These are phyloP conservation scores for Anoplolepis gracilipes DNA, from an alignment of 1,140 invertebrate species.

Conservation along the genomic window DNA sequence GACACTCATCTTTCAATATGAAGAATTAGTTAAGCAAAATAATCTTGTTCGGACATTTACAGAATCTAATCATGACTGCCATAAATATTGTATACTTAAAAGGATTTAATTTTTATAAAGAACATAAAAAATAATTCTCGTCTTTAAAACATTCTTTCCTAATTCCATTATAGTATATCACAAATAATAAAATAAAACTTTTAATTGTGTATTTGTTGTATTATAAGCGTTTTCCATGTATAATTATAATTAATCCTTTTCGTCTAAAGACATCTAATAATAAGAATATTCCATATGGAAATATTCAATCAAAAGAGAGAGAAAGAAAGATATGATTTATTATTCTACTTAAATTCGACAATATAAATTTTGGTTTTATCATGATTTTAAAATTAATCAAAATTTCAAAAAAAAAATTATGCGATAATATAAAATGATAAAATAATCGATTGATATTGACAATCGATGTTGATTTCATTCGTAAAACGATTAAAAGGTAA, in stretches of 20 bases:
- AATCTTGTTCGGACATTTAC: neutral
- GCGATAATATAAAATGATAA: neutral
- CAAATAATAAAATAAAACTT: constrained; percentile 12
- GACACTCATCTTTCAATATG: neutral
- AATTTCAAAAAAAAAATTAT: neutral
- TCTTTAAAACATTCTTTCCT: neutral
- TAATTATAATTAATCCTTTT: neutral
- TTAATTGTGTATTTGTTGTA: neutral
- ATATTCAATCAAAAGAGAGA: neutral
- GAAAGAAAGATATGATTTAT: no score
- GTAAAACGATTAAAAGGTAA: constrained; percentile 30
- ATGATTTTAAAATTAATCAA: neutral
- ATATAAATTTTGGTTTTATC: neutral
- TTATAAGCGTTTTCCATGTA: neutral
- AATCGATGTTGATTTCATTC: constrained; percentile 40
- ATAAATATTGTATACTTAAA: constrained; percentile 18
- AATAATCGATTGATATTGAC: constrained; percentile 1
- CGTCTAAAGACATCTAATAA: neutral
- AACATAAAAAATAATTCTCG: neutral
- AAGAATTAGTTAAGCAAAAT: neutral
- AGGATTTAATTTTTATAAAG: neutral
- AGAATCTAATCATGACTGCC: neutral
- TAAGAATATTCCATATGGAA: neutral
- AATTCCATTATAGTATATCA: neutral
- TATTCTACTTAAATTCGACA: neutral